Base-by-base conservation (phyloP, 2,888 invertebrate species). In the Polydrusus cervinus region DNA sequence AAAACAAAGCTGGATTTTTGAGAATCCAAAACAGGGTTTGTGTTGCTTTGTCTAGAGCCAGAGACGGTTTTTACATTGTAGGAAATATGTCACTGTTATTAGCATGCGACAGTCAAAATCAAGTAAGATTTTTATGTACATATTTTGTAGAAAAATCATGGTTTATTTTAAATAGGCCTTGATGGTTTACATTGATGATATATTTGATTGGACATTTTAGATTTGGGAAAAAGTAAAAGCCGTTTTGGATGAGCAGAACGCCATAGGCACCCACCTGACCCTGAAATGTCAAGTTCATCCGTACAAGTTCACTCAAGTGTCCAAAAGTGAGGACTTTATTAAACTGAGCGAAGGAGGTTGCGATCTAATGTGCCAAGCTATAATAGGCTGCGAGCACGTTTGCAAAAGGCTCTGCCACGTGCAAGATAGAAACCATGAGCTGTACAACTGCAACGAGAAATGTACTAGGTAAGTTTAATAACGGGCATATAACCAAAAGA, bases 1-100 rank as follows among this genome's bases (percentile, higher is more conserved):
- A 90, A 11, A 89, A 89, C 61, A 90, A 89, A 72, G 92, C 94
- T 78, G 95, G 95, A 0, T 95, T 94, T 85, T 87, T 95, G 9
- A 86, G 87, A 5, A 91, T 90, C 25, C 89, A 90, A 45, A 95
- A 95, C 85, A 89, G 95, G 51, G 91, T 94, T 51, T 94, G 94
- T 83, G 95, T 95, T 0, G 93, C 94, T 0, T 86, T 95, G 60
- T 95, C 95, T 0, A 88, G 95, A 80, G 95, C 93, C 0, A 90
- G 90, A 83, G 88, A 89, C 82, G 93, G 92, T 1, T 89, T 95
- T 60, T 95, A 92, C 84, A 90, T 94, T 6, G 90, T 93, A 80
- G 95, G 95, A 1, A 94, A 95, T 81, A 91, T 93, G 89, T 83
- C 87, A 0, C 86, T 90, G 10, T 83, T 93, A 0, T 86, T 88